Evolutionary conservation across 2,888 invertebrate genomes (phyloP).

Genomic region (Pammene fasciana): DNA sequence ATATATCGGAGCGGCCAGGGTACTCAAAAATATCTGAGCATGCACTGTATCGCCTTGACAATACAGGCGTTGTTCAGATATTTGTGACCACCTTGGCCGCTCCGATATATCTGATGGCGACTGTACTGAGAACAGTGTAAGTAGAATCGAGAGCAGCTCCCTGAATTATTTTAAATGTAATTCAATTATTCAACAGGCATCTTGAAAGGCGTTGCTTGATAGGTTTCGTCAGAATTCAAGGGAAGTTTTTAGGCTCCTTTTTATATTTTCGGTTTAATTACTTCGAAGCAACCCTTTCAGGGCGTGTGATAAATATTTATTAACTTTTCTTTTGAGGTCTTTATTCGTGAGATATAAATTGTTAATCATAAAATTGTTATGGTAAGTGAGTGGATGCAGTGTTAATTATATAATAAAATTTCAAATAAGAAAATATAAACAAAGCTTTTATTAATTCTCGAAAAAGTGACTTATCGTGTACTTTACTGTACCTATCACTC

Average conservation of each 20-base stretch:
- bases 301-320: constrained; percentile 12
- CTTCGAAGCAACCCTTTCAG: constrained; percentile 5
- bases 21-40: too few species aligned
- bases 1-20: too few species aligned
- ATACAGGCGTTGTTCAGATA: too few species aligned
- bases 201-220: not conserved
- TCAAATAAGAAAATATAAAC: too few species aligned
- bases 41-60: too few species aligned
- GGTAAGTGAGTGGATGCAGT: not conserved
- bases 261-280: constrained; percentile 15
- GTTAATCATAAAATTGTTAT: not conserved
- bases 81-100: too few species aligned
- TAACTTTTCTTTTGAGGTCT: not conserved
- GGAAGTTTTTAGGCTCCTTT: constrained; percentile 5
- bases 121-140: too few species aligned
- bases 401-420: not conserved
- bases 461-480: too few species aligned
- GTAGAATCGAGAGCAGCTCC: not conserved
- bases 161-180: not conserved
- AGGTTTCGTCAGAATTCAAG: constrained; percentile 5
- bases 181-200: constrained; percentile 60
- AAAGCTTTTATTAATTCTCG: too few species aligned
- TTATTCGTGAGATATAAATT: not conserved
- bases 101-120: too few species aligned
- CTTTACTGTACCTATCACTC: too few species aligned